Percentiles rank a stretch among this genome's conserved stretches.
phyloP scores from a whole-genome alignment of 2,113 vertebrate species.

The Himantopus leucocephalus region DNA sequence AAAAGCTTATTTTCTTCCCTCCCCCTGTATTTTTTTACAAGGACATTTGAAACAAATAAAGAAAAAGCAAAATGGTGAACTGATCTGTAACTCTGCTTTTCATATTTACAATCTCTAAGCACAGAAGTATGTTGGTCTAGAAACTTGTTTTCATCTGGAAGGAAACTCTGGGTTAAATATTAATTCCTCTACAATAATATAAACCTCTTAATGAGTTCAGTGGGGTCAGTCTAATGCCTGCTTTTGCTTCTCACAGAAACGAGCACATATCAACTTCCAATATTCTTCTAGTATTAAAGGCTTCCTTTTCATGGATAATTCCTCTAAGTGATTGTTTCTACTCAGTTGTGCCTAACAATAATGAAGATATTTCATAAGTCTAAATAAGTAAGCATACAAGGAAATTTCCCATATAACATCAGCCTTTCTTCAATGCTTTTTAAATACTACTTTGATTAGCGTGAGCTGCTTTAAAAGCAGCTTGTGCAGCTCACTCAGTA shows the following conservation, averaged over 20 bases:
- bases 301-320: constrained; percentile 46
- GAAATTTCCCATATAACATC: constrained; percentile 22
- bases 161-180: constrained; percentile 44
- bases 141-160: constrained; percentile 61
- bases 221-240: not conserved
- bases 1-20: not conserved
- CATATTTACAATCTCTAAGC: constrained; percentile 54
- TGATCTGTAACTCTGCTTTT: constrained; percentile 51
- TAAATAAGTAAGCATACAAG: constrained; percentile 5
- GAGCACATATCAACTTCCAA: constrained; percentile 36
- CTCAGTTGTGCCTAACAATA: constrained; percentile 31
- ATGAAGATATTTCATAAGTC: not conserved
- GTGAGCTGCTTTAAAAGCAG: constrained; percentile 49
- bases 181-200: not conserved
- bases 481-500: constrained; percentile 19
- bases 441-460: constrained; percentile 53
- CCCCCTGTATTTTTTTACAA: constrained; percentile 1
- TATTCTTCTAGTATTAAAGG: constrained; percentile 61
- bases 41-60: constrained; percentile 46
- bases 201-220: not conserved
- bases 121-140: constrained; percentile 32
- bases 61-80: constrained; percentile 27
- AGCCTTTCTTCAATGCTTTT: constrained; percentile 47
- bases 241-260: constrained; percentile 62
- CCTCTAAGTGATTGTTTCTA: constrained; percentile 56